Conservation (phyloP, 2,888 invertebrate species). For the Diarsia rubi region DNA sequence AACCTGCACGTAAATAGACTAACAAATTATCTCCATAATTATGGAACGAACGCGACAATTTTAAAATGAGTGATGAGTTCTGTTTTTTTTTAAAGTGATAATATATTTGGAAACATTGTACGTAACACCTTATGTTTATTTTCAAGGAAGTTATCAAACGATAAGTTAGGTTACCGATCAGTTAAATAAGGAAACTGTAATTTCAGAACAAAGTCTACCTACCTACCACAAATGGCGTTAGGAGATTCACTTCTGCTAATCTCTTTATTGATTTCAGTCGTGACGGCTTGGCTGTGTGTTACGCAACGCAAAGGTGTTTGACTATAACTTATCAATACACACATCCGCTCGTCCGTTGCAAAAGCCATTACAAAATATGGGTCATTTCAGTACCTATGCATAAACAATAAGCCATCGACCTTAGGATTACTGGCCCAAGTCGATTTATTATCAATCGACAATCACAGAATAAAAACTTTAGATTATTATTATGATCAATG, state of each 20-base stretch:
- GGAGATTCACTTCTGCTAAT: neutral
- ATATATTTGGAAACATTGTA: neutral
- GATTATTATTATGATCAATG: neutral
- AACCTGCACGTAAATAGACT: conserved; percentile 52
- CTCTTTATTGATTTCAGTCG: neutral
- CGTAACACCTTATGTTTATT: neutral
- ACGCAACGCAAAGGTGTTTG: neutral
- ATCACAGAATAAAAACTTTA: neutral
- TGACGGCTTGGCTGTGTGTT: neutral
- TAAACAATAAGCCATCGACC: conserved; percentile 27
- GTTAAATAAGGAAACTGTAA: neutral
- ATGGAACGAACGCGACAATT: conserved; percentile 36
- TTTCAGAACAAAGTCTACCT: neutral
- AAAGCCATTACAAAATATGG: conserved; percentile 51
- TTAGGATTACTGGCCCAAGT: conserved; percentile 17
- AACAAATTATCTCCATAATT: conserved; percentile 38
- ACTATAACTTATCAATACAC: conserved; percentile 39
- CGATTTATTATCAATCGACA: conserved; percentile 11
- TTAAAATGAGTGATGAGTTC: conserved; percentile 6
- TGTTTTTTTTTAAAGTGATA: neutral
- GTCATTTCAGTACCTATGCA: conserved; percentile 41
- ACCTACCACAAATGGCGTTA: neutral
- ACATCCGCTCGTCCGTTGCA: conserved; percentile 48
- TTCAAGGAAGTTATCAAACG: conserved; percentile 4
- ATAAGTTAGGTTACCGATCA: neutral